Conservation (phyloP, 2,888 invertebrate genomes). For the Agapostemon virescens region DNA sequence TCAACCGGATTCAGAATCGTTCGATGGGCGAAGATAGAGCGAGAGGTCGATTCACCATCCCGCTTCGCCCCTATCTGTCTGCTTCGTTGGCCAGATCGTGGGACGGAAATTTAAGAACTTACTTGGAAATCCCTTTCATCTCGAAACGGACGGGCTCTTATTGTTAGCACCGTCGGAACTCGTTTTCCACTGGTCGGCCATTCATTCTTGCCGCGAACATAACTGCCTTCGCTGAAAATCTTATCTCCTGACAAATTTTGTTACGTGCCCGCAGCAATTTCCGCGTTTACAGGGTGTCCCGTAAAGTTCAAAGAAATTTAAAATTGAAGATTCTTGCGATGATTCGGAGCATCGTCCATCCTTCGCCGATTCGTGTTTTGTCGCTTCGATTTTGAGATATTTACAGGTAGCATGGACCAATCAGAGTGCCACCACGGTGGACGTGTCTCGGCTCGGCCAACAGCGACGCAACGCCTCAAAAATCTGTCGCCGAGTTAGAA, state of each 20-base stretch:
- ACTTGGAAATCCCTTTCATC: constrained; percentile 56
- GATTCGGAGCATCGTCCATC: too few relatives aligned
- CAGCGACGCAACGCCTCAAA: too few relatives aligned
- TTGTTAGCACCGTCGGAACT: constrained; percentile 61
- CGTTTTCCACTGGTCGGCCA: constrained; percentile 60
- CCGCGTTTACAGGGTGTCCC: too few relatives aligned
- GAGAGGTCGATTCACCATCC: background rate
- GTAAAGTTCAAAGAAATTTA: too few relatives aligned
- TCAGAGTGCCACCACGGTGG: too few relatives aligned
- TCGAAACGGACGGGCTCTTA: constrained; percentile 54
- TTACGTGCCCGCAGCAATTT: constrained; percentile 65
- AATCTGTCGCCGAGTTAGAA: too few relatives aligned
- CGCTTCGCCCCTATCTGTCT: background rate
- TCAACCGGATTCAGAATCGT: constrained; percentile 38
- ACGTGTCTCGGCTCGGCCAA: too few relatives aligned
- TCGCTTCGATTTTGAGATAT: too few relatives aligned
- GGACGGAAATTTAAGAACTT: constrained; percentile 66
- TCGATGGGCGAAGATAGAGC: constrained; percentile 2
- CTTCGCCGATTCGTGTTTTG: too few relatives aligned
- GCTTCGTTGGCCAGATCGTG: constrained; percentile 24
- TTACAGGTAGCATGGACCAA: too few relatives aligned
- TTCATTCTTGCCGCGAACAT: constrained; percentile 62
- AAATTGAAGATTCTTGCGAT: too few relatives aligned
- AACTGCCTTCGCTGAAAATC: constrained; percentile 61
- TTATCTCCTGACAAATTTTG: constrained; percentile 68